Percentiles rank a stretch among this genome's conserved stretches.
These are phyloP conservation scores for Neogale vison DNA, from an alignment of 2,113 vertebrate species.

Conservation along the genomic window DNA sequence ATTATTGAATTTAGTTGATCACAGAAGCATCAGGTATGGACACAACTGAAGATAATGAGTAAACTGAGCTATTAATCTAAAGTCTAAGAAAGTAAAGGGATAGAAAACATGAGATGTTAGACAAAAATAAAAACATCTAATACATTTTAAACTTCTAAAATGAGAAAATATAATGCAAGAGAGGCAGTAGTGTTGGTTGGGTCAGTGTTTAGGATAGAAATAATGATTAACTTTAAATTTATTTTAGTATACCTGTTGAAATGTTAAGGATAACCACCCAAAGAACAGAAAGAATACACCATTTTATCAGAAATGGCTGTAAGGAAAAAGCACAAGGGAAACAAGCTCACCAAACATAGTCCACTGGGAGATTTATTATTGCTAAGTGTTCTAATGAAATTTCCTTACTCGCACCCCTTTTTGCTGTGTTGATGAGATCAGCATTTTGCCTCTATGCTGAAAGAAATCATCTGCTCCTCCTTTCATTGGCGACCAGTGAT, in stretches of 20 bases:
- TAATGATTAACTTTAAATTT: not conserved
- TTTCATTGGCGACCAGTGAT: not conserved
- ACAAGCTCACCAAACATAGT: not conserved
- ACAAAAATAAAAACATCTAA: not conserved
- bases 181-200: not conserved
- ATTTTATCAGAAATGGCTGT: not conserved
- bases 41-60: not conserved
- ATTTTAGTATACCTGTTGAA: not conserved
- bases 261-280: not conserved
- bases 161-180: not conserved
- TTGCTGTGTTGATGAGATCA: not conserved
- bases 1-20: not conserved
- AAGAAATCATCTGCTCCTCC: not conserved
- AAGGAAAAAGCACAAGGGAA: not conserved
- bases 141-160: not conserved
- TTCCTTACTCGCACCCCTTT: not conserved
- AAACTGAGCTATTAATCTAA: not conserved
- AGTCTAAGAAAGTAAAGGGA: not conserved
- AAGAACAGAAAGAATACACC: not conserved
- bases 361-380: not conserved
- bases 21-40: not conserved
- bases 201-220: not conserved
- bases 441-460: not conserved
- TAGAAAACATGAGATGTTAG: not conserved
- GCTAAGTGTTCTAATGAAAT: not conserved